phyloP scores from a whole-genome alignment of 2,797 vertebrate species.

The Sebastolobus alascanus region DNA sequence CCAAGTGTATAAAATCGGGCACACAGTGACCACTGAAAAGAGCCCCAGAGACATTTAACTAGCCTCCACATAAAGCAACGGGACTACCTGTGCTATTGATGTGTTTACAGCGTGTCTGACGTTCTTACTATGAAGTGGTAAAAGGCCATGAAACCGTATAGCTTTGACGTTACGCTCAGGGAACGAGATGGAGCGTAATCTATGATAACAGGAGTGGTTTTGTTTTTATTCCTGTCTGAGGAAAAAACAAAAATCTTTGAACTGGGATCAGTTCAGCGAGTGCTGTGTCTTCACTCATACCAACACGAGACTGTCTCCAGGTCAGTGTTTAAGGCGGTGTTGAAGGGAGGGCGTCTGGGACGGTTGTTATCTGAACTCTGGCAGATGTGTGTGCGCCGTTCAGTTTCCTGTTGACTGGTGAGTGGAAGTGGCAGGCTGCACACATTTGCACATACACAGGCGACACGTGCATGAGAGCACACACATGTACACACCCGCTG shows the following conservation, averaged over 20 bases:
- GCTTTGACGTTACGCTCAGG: not conserved
- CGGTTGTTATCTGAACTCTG: constrained; percentile 79
- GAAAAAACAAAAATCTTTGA: not conserved
- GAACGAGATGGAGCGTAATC: constrained; percentile 20
- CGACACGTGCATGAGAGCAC: not conserved
- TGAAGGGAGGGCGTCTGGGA: constrained; percentile 59
- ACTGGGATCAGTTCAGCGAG: constrained; percentile 34
- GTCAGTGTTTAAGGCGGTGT: constrained; percentile 51
- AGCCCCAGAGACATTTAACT: constrained; percentile 25
- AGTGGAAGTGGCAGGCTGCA: constrained; percentile 72
- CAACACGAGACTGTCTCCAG: constrained; percentile 42
- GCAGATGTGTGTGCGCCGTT: constrained; percentile 71
- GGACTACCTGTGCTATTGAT: constrained; percentile 30
- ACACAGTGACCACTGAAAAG: constrained; percentile 20
- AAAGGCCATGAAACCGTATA: not conserved
- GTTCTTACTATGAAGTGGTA: constrained; percentile 15
- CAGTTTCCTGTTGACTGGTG: constrained; percentile 81
- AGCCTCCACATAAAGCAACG: constrained; percentile 17
- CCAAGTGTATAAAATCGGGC: constrained; percentile 49
- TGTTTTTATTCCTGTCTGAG: constrained; percentile 47
- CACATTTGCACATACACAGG: constrained; percentile 59
- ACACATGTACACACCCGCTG: constrained; percentile 2
- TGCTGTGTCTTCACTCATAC: constrained; percentile 19
- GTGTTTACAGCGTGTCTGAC: constrained; percentile 32
- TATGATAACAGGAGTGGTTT: constrained; percentile 29